Percentiles rank a stretch among this genome's conserved stretches.
phyloP scores from a whole-genome alignment of 1,140 invertebrate genomes.

The Meteorus sp. region DNA sequence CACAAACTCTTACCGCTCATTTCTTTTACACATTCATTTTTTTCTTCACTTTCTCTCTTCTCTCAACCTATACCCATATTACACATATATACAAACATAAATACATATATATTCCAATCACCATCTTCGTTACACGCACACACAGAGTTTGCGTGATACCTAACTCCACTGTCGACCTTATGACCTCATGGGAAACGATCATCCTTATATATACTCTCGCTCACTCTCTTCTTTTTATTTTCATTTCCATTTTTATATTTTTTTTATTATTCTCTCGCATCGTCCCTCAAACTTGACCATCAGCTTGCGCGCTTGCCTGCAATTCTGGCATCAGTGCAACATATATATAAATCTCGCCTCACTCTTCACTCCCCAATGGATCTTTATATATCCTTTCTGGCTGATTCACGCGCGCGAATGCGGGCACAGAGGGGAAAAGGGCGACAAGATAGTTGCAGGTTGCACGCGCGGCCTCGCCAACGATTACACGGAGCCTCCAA shows the following conservation, averaged over 20 bases:
- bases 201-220: conserved; percentile 16
- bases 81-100: too few species aligned
- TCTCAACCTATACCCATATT: conserved; percentile 15
- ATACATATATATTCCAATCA: too few species aligned
- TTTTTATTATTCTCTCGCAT: neutral
- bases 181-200: conserved; percentile 32
- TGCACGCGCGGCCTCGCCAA: conserved; percentile 16
- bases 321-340: conserved; percentile 15
- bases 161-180: conserved; percentile 28
- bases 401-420: neutral
- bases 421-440: neutral
- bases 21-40: conserved; percentile 15
- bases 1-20: too few species aligned
- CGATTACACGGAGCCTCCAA: conserved; percentile 18
- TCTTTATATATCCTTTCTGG: conserved; percentile 15
- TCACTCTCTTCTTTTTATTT: conserved; percentile 18
- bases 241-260: conserved; percentile 7
- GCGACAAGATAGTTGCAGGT: conserved; percentile 23
- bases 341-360: conserved; percentile 18
- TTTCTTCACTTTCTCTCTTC: conserved; percentile 3
- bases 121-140: conserved; percentile 24
- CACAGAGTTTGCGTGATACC: conserved; percentile 26
- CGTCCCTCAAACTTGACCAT: conserved; percentile 10
- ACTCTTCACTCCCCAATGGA: conserved; percentile 2
- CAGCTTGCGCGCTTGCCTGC: conserved; percentile 1